phyloP scores from a whole-genome alignment of 2,113 vertebrate species.

The Microcebus lehilahytsara region DNA sequence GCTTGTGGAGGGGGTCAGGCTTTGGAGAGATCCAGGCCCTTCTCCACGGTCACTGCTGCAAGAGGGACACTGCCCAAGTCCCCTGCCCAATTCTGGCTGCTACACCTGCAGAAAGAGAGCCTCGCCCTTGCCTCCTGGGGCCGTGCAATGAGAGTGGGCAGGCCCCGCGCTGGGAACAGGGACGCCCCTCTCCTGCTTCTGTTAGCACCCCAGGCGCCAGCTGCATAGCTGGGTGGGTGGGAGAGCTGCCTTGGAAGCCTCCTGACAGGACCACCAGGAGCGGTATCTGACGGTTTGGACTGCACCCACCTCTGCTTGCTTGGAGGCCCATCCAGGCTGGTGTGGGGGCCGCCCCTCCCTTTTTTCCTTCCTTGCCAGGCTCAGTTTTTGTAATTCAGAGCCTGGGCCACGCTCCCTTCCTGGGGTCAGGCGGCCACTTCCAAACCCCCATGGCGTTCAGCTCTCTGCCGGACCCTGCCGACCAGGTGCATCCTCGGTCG shows the following conservation, averaged over 20 bases:
- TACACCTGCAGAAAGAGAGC: accelerated
- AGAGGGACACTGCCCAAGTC: accelerated
- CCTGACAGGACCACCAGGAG: accelerated
- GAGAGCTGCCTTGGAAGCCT: conserved; percentile 78
- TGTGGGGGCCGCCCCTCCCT: background rate
- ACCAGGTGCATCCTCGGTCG: conserved; percentile 86
- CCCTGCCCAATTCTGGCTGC: background rate
- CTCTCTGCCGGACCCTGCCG: background rate
- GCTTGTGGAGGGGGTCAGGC: conserved; percentile 83
- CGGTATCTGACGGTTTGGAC: too few species aligned
- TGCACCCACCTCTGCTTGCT: background rate
- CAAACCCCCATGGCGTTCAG: conserved; percentile 22
- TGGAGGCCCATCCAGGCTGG: background rate
- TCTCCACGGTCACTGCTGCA: too few species aligned
- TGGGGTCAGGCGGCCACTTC: conserved; percentile 62
- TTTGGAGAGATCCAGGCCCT: conserved; percentile 67
- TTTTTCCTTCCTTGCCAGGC: conserved; percentile 59
- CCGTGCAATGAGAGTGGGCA: accelerated
- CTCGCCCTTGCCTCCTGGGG: background rate
- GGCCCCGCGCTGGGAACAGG: background rate
- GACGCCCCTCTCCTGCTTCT: background rate
- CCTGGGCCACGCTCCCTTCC: background rate
- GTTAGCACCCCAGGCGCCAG: conserved; percentile 78
- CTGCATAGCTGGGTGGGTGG: conserved; percentile 82
- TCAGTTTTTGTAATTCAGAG: conserved; percentile 49